phyloP scores from a whole-genome alignment of 2,797 vertebrate species.

The Erpetoichthys calabaricus region DNA sequence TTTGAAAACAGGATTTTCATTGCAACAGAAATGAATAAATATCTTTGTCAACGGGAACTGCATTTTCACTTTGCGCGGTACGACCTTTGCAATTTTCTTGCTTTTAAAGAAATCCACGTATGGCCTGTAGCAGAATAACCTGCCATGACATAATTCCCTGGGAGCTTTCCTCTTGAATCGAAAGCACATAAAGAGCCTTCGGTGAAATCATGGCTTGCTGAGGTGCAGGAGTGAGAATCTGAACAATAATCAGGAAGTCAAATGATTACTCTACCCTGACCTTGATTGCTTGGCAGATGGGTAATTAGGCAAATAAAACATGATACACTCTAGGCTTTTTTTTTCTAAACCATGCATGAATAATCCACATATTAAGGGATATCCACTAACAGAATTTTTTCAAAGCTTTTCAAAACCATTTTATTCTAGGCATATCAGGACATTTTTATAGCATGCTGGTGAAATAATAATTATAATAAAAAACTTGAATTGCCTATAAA shows the following conservation, averaged over 20 bases:
- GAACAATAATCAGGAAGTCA: slow-evolving; percentile 20
- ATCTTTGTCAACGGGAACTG: no score
- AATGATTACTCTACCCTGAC: slow-evolving; percentile 14
- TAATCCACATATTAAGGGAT: slow-evolving; percentile 4
- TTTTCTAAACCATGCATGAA: slow-evolving; percentile 8
- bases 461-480: no score
- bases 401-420: no score
- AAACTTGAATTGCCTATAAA: no score
- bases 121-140: background rate
- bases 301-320: slow-evolving; percentile 33
- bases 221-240: background rate
- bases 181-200: background rate
- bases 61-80: no score
- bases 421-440: no score
- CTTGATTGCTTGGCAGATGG: slow-evolving; percentile 35
- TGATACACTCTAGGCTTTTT: slow-evolving; percentile 18
- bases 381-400: no score
- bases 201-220: background rate
- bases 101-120: no score
- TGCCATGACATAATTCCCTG: background rate
- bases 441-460: no score
- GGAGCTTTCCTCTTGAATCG: background rate
- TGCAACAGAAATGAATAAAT: no score
- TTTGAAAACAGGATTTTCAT: no score
- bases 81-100: no score